Conservation (phyloP, 2,797 vertebrate species). For the Sebastiscus tertius region DNA sequence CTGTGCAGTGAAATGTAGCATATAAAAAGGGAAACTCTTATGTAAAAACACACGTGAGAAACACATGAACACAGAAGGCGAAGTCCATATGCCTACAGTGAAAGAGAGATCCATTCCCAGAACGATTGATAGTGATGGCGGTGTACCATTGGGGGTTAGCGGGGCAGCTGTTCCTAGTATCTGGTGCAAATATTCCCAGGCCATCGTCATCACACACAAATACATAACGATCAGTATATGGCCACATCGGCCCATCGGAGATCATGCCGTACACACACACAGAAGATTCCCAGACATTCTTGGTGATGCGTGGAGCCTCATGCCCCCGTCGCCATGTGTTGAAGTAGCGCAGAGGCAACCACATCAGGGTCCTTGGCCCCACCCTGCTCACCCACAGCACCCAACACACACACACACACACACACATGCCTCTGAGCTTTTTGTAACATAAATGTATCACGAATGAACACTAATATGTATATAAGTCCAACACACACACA, state of each 20-base stretch:
- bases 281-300: constrained; percentile 70
- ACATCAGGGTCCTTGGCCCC: constrained; percentile 73
- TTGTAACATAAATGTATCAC: constrained; percentile 11
- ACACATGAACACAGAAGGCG: not conserved
- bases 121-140: constrained; percentile 59
- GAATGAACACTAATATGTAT: constrained; percentile 34
- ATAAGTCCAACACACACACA: constrained; percentile 13
- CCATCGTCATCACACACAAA: constrained; percentile 56
- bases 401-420: constrained; percentile 48
- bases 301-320: constrained; percentile 56
- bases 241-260: constrained; percentile 39
- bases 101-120: constrained; percentile 42
- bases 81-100: constrained; percentile 13
- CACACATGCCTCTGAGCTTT: constrained; percentile 5
- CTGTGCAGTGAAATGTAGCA: not conserved
- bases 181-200: constrained; percentile 64
- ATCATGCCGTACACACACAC: constrained; percentile 21
- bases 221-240: constrained; percentile 61
- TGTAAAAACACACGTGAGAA: not conserved
- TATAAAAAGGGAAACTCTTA: not conserved
- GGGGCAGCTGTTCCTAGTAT: constrained; percentile 58
- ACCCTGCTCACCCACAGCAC: constrained; percentile 70
- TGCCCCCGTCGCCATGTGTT: constrained; percentile 67
- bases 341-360: constrained; percentile 62
- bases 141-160: constrained; percentile 49